These are phyloP conservation scores for Carduelis carduelis DNA, from an alignment of 2,797 vertebrate species.

Conservation along the genomic window DNA sequence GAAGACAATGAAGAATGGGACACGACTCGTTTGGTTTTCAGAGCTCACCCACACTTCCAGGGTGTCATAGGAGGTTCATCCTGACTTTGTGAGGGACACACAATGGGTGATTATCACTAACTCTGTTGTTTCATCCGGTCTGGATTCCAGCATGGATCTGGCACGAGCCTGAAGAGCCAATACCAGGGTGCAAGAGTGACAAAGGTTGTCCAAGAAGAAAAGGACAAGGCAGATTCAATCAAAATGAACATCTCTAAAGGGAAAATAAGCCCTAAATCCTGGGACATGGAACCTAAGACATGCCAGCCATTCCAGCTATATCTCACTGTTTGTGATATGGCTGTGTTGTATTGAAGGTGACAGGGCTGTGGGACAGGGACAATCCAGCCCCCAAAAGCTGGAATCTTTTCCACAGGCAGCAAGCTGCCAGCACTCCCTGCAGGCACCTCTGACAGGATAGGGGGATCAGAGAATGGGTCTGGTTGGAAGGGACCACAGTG, in stretches of 20 bases:
- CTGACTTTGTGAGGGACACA: background rate
- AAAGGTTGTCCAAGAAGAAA: background rate
- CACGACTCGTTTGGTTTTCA: background rate
- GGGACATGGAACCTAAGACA: background rate
- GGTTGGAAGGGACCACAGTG: background rate
- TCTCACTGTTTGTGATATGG: rapidly evolving
- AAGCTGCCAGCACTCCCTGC: background rate
- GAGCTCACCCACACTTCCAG: background rate
- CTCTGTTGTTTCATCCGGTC: background rate
- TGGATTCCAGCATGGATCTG: background rate
- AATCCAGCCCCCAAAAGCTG: background rate
- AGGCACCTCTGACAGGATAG: background rate
- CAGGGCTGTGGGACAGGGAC: background rate
- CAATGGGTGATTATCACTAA: slow-evolving; percentile 20
- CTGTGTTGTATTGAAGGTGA: rapidly evolving
- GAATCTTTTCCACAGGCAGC: background rate
- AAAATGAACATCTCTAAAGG: background rate
- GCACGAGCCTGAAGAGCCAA: background rate
- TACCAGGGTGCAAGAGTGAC: background rate
- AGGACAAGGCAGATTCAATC: background rate
- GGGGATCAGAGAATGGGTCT: rapidly evolving
- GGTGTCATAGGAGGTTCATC: background rate
- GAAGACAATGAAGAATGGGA: background rate
- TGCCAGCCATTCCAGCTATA: rapidly evolving
- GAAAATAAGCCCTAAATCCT: background rate